Evolutionary conservation across 1,140 invertebrate species (phyloP).

Genomic region (Anthonomus grandis): DNA sequence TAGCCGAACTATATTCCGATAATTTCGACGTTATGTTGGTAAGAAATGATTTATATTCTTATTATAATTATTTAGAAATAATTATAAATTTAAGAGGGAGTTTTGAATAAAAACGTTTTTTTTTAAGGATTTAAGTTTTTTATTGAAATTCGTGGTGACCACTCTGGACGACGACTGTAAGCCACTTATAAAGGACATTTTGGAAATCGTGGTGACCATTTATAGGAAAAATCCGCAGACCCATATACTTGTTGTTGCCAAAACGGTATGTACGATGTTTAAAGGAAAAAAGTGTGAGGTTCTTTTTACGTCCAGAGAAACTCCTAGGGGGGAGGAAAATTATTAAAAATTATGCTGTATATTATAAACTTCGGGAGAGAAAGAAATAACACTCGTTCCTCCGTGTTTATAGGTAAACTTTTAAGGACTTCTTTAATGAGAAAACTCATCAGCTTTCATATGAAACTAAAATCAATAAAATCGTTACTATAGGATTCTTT

Average conservation of each 20-base stretch:
- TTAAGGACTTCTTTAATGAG: too few relatives aligned
- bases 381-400: too few relatives aligned
- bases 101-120: constrained; percentile 21
- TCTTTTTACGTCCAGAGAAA: too few relatives aligned
- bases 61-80: not conserved
- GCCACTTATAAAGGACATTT: constrained; percentile 62
- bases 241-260: constrained; percentile 65
- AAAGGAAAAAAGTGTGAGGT: too few relatives aligned
- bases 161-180: constrained; percentile 64
- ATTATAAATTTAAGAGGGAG: not conserved
- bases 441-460: too few relatives aligned
- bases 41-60: constrained; percentile 29
- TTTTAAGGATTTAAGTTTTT: constrained; percentile 63
- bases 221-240: constrained; percentile 64
- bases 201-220: constrained; percentile 64
- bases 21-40: constrained; percentile 60
- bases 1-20: constrained; percentile 56
- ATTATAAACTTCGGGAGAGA: not conserved
- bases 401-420: too few relatives aligned
- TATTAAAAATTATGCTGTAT: too few relatives aligned
- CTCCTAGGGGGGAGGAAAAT: too few relatives aligned
- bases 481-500: too few relatives aligned
- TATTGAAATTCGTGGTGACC: constrained; percentile 65
- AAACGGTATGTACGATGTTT: constrained; percentile 63
- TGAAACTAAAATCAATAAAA: too few relatives aligned